phyloP scores from a whole-genome alignment of 2,888 invertebrate species.

The Pterostichus madidus region DNA sequence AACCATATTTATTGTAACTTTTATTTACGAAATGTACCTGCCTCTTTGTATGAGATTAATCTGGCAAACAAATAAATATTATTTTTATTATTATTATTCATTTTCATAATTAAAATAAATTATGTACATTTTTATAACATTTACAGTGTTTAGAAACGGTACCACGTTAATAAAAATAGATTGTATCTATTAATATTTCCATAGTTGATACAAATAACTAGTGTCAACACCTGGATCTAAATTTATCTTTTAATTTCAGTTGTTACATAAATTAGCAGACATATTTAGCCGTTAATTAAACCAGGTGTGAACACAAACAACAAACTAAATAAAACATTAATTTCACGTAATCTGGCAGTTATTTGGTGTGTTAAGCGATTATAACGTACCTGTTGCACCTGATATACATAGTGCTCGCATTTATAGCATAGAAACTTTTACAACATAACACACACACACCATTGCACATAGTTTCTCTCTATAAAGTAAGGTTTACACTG shows the following conservation, averaged over 20 bases:
- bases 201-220: not conserved
- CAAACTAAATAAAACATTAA: conserved; percentile 46
- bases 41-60: too few species aligned
- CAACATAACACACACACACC: not conserved
- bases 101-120: too few species aligned
- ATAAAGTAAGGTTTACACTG: conserved; percentile 10
- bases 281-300: not conserved
- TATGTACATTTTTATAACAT: too few species aligned
- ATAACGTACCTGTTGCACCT: conserved; percentile 43
- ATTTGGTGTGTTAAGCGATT: conserved; percentile 37
- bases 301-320: conserved; percentile 34
- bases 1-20: too few species aligned
- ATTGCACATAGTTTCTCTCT: not conserved
- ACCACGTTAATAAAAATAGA: not conserved
- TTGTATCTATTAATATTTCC: not conserved
- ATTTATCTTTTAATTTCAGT: not conserved
- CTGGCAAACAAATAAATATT: too few species aligned
- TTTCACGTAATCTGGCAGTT: conserved; percentile 41
- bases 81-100: too few species aligned
- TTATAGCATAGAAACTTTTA: not conserved
- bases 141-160: too few species aligned
- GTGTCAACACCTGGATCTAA: not conserved
- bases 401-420: conserved; percentile 2
- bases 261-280: not conserved
- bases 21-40: too few species aligned